phyloP scores from a whole-genome alignment of 2,113 vertebrate genomes.

The Pelmatolapia mariae region DNA sequence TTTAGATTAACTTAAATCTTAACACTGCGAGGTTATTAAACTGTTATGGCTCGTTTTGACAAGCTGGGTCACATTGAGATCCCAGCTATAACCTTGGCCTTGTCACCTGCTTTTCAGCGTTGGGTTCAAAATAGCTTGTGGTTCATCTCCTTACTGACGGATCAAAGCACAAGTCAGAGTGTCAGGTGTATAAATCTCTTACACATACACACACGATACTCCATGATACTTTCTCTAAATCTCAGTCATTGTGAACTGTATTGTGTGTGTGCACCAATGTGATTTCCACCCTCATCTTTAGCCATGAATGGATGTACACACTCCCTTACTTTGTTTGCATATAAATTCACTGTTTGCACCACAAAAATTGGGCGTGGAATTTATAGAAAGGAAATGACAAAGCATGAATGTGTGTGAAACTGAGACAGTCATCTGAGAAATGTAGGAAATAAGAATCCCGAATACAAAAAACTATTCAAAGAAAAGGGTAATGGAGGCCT shows the following conservation, averaged over 20 bases:
- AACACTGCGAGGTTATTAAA: background rate
- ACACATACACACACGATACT: background rate
- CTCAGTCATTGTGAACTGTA: background rate
- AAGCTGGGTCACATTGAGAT: background rate
- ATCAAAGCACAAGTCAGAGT: background rate
- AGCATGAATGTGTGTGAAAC: background rate
- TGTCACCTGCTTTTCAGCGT: background rate
- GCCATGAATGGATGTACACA: background rate
- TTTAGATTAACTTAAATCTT: background rate
- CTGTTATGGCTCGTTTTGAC: background rate
- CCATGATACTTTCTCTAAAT: background rate
- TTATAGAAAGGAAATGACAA: background rate
- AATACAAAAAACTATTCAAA: background rate
- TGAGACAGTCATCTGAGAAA: background rate
- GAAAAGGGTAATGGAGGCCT: background rate
- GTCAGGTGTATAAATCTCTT: background rate
- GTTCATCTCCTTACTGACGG: background rate
- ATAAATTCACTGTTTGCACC: background rate
- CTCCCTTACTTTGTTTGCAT: background rate
- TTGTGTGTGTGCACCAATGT: background rate
- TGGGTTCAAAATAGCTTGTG: background rate
- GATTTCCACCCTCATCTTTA: background rate
- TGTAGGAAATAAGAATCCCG: background rate
- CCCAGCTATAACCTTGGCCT: background rate
- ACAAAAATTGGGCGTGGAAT: background rate